Conservation (phyloP, 2,797 vertebrate genomes). For the Chaetophractus vellerosus region DNA sequence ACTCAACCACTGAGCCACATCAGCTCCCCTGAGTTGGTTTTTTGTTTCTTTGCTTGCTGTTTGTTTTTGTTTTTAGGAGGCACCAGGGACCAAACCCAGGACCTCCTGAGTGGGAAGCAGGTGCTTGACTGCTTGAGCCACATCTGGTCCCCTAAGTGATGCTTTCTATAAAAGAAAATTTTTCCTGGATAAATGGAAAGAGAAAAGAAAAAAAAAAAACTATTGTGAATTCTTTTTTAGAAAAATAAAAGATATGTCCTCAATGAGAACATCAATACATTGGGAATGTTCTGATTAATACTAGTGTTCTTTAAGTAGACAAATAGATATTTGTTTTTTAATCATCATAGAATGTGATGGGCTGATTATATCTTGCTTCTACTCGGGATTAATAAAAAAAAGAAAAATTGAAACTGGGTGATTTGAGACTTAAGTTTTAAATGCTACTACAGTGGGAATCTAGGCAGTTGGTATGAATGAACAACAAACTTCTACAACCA, state of each 20-base stretch:
- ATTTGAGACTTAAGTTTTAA: conserved; percentile 56
- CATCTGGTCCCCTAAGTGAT: background rate
- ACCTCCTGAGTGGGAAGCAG: too few relatives aligned
- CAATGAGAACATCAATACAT: background rate
- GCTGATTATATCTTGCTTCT: background rate
- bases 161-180: conserved; percentile 55
- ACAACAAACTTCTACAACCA: background rate
- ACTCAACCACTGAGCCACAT: too few relatives aligned
- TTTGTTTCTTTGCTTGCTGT: too few relatives aligned
- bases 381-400: background rate
- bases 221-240: background rate
- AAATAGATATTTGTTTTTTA: background rate
- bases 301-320: background rate
- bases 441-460: background rate
- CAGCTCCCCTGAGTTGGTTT: too few relatives aligned
- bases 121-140: too few relatives aligned
- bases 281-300: conserved; percentile 5
- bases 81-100: too few relatives aligned
- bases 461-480: background rate
- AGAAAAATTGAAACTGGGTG: conserved; percentile 36
- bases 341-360: background rate
- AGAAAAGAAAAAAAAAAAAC: background rate
- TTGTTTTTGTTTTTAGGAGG: too few relatives aligned
- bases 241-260: background rate
- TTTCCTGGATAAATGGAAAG: background rate